Base-by-base conservation (phyloP, 2,113 vertebrate genomes). In the Pelodiscus sinensis region DNA sequence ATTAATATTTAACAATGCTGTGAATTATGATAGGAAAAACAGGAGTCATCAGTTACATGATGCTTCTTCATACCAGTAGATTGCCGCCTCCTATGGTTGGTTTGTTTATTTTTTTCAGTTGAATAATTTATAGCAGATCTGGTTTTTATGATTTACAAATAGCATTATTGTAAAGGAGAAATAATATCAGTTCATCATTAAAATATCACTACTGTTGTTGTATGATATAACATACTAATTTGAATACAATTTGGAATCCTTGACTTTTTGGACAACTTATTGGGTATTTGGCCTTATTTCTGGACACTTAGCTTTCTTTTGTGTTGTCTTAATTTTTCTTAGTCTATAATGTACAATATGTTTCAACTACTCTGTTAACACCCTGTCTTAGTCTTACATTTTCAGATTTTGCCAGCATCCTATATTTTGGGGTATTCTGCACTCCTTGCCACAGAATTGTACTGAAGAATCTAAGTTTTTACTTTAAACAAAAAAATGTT, bases 61-160 rank as follows among this genome's bases (percentile, higher is more conserved):
- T 27, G 24, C 10, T 54, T 22, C 52, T 89, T n/a, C 10, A 25
- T 54, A 29, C 8, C 27, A 2, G 68, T 79, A 62, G 10, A 14
- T 9, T 90, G 77, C 27, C 54, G 87, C 31, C 82, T 83, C 62
- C 62, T 85, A 27, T 18, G 62, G 29, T 31, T 38, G 44, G 62
- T 78, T 60, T n/a, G 44, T 62, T 51, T 89, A 84, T 10, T 35
- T 44, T 38, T 68, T 21, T 31, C 29, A 68, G 16, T 35, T 68
- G 31, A n/a, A 85, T 90, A 75, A 77, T 82, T 77, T 83, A 83
- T 22, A n/a, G 31, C 54, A 90, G 35, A 54, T 35, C 55, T 84
- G 90, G n/a, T 65, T 95, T 57, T 86, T 86, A 24, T 75, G 25
- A 75, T 84, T 86, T 82, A 88, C 83, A 73, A 75, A 57, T 35